These are phyloP conservation scores for Pangasius larnaudii DNA, from an alignment of 2,797 vertebrate genomes.

Conservation along the genomic window DNA sequence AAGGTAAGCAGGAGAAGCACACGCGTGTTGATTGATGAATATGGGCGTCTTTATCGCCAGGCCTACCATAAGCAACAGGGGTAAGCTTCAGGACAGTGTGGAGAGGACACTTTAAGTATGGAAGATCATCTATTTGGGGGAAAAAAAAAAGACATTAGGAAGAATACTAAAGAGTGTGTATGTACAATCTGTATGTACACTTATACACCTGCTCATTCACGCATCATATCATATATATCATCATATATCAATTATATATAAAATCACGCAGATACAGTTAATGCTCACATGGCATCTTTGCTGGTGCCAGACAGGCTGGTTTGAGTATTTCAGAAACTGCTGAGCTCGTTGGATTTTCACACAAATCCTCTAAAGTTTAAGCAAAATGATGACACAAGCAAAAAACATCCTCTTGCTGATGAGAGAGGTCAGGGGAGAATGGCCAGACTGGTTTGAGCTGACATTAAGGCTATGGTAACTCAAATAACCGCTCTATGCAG, in stretches of 20 bases:
- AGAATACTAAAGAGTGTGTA: background rate
- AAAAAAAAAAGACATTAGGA: background rate
- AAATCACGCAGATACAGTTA: no score
- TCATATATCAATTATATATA: no score
- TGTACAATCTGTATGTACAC: background rate
- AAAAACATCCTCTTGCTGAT: background rate
- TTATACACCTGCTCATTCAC: background rate
- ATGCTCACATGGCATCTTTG: background rate
- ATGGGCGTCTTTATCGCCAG: background rate
- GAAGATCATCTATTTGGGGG: constrained; percentile 84
- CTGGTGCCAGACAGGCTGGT: background rate
- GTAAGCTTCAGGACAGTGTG: constrained; percentile 93
- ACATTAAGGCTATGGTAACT: background rate
- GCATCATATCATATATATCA: no score
- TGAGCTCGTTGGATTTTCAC: background rate
- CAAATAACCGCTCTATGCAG: background rate
- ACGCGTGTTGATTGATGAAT: background rate
- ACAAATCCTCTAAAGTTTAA: background rate
- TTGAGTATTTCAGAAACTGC: background rate
- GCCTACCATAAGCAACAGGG: constrained; percentile 92
- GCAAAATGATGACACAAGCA: background rate
- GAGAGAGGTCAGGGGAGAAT: background rate
- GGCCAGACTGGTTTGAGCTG: background rate
- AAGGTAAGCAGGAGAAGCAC: background rate
- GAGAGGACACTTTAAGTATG: constrained; percentile 92